Base-by-base conservation (phyloP, 2,888 invertebrate genomes). In the Epistrophe eligans region DNA sequence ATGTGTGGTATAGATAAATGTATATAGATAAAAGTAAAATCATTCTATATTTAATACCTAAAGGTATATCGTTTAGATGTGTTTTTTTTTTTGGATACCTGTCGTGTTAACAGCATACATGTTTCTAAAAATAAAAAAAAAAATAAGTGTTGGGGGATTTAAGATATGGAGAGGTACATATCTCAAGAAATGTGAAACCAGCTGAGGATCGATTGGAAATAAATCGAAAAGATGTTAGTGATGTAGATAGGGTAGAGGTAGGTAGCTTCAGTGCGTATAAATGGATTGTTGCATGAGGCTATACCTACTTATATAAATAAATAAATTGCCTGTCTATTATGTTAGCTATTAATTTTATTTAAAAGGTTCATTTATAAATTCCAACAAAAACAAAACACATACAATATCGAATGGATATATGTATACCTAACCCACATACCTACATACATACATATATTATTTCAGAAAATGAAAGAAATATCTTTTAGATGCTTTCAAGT, bases 301-400 rank as follows among this genome's bases (percentile, higher is more conserved):
- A 60, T 24, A 50, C 17, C 5, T 5, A 45, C 17, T 32, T 5
- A 45, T 5, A 19, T 50, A 50, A 4, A 55, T 50, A 62, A 87
- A 87, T 83, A 83, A 87, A 87, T 83, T 87, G 83, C 87, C 87
- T 83, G 83, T 83, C 83, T 87, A 87, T 82, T 85, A 82, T 77
- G 74, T 83, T 74, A 74, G 87, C 87, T 87, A 87, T 87, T 87
- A 83, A 83, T 87, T 87, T 87, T 79, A 52, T 83, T 82, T 76
- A 79, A 79, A 70, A 60, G 72, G 79, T 87, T 87, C 83, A 83
- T 87, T 87, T 87, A 72, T 83, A 79, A 87, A 52, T 74, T 32
- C 52, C 74, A 32, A 62, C 43, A 52, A 62, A 8, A 43, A 62
- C 19, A 40, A 40, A 35, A 9, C 1, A 11, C 38, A 48, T 15